Percentiles rank a stretch among this genome's conserved stretches.
These are phyloP conservation scores for Trichosurus vulpecula DNA, from an alignment of 2,797 vertebrate species.

Conservation along the genomic window DNA sequence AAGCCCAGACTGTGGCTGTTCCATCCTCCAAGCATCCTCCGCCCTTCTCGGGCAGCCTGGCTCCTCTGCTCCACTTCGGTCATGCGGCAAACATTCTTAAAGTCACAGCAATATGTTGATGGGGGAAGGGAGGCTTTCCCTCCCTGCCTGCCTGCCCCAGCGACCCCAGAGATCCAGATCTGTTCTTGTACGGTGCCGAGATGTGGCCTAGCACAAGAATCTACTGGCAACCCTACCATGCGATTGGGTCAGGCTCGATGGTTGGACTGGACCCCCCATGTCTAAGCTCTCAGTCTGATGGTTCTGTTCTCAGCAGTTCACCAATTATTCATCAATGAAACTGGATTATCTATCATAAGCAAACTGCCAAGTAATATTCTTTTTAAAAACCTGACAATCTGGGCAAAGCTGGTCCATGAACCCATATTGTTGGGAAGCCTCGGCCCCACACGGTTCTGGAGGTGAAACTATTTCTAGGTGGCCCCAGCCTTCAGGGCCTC, in stretches of 20 bases:
- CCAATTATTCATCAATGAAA: background rate
- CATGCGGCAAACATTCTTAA: slow-evolving; percentile 93
- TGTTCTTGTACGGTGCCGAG: slow-evolving; percentile 39
- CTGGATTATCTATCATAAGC: background rate
- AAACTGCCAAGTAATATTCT: background rate
- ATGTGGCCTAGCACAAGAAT: background rate
- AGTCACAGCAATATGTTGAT: slow-evolving; percentile 86
- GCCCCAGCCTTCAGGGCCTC: no score
- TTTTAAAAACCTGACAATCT: background rate
- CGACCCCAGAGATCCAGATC: slow-evolving; percentile 42
- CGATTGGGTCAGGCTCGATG: background rate
- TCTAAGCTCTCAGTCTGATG: background rate
- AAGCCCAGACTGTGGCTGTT: slow-evolving; percentile 97
- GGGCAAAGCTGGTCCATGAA: background rate
- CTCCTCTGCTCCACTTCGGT: slow-evolving; percentile 86
- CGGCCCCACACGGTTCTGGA: background rate
- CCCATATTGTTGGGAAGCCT: background rate
- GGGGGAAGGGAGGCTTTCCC: background rate
- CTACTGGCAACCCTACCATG: background rate
- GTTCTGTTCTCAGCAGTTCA: background rate
- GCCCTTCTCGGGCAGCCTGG: slow-evolving; percentile 82
- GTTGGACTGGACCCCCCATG: no score
- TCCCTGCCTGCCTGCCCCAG: background rate
- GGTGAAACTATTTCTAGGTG: background rate
- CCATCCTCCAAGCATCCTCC: slow-evolving; percentile 84